Evolutionary conservation across 2,113 vertebrate genomes (phyloP).

Genomic region (Irena cyanogastra): DNA sequence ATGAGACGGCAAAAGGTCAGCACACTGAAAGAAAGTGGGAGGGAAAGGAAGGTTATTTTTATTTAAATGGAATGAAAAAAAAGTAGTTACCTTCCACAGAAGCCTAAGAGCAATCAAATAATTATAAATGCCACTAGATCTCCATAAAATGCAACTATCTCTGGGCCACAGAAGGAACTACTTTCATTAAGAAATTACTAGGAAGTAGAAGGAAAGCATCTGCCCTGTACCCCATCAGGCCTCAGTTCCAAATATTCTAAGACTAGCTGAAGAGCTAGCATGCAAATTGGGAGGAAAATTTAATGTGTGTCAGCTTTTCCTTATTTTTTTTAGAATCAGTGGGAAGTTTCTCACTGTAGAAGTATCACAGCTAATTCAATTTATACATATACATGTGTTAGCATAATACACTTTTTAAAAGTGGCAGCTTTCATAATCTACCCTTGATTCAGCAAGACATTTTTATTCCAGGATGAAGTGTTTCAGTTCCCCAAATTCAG

Average conservation of each 20-base stretch:
- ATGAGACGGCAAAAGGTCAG: not conserved
- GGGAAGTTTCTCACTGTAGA: not conserved
- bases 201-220: not conserved
- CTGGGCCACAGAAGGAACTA: not conserved
- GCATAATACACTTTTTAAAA: not conserved
- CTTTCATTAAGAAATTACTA: not conserved
- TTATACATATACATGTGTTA: not conserved
- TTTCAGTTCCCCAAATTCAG: conserved; percentile 31
- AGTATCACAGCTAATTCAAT: conserved; percentile 19
- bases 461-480: conserved; percentile 28
- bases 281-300: not conserved
- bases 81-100: not conserved
- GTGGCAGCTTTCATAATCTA: not conserved
- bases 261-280: not conserved
- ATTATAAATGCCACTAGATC: not conserved
- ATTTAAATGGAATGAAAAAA: not conserved
- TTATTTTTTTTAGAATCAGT: not conserved
- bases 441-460: conserved; percentile 34
- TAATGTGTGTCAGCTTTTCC: not conserved
- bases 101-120: not conserved
- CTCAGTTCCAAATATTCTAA: not conserved
- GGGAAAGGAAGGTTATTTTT: not conserved
- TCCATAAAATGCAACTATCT: not conserved
- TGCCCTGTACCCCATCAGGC: not conserved
- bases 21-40: not conserved